A percentile compares a stretch with the other conserved stretches of the same genome.
Conservation (phyloP, 2,113 vertebrate genomes). For the Cryptomyrus ogoouensis region DNA sequence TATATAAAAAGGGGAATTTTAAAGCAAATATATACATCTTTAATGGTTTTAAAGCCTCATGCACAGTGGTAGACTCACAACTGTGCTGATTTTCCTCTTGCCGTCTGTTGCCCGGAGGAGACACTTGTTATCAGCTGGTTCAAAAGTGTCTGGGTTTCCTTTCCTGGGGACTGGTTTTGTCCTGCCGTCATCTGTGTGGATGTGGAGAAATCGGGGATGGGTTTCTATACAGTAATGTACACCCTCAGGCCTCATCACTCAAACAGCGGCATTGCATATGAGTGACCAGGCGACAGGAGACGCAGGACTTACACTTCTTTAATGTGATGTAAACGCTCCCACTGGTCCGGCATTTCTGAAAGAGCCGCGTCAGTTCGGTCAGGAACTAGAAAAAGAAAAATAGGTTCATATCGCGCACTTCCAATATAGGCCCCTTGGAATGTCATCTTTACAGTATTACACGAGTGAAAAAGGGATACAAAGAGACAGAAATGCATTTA, state of each 20-base stretch:
- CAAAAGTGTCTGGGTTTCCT: conserved; percentile 74
- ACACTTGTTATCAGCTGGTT: conserved; percentile 93
- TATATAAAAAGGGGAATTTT: neutral
- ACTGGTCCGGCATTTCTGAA: conserved; percentile 87
- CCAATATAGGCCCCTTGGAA: neutral
- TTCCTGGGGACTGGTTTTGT: conserved; percentile 89
- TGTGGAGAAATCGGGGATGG: neutral
- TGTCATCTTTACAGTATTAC: neutral
- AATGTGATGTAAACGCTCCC: conserved; percentile 93
- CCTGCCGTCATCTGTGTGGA: conserved; percentile 79
- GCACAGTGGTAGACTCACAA: conserved; percentile 64
- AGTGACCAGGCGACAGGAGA: neutral
- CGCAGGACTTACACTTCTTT: conserved; percentile 83
- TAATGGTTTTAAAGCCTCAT: neutral
- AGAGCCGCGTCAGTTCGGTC: conserved; percentile 91
- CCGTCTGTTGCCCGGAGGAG: conserved; percentile 92
- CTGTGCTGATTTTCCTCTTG: conserved; percentile 95
- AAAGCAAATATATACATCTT: neutral
- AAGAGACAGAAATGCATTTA: neutral
- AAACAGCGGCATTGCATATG: neutral
- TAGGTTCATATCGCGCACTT: neutral
- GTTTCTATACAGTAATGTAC: neutral
- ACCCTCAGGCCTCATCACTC: neutral
- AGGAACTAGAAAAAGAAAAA: conserved; percentile 72
- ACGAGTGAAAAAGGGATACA: neutral